phyloP scores from a whole-genome alignment of 2,888 invertebrate species.

The Rhynchonema sp. region DNA sequence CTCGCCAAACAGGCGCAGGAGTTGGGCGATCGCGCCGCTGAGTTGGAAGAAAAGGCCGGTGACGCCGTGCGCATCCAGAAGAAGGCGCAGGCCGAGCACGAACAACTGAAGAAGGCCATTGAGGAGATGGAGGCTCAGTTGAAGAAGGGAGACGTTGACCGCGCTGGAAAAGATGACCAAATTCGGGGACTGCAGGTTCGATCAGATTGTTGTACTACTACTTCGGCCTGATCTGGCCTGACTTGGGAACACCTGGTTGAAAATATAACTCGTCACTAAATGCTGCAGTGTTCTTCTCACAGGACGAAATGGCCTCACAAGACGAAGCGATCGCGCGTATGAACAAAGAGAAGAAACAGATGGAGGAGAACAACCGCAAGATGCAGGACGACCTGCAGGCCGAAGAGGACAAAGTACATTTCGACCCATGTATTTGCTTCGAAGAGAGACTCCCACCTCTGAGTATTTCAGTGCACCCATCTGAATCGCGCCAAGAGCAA shows the following conservation, averaged over 20 bases:
- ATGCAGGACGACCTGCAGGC: slow-evolving; percentile 40
- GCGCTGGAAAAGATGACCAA: slow-evolving; percentile 11
- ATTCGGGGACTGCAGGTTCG: slow-evolving; percentile 11
- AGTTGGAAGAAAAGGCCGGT: slow-evolving; percentile 12
- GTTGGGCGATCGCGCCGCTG: slow-evolving; percentile 35
- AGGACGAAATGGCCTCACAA: slow-evolving; percentile 90
- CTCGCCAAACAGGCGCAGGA: neutral
- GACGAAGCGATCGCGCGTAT: slow-evolving; percentile 96
- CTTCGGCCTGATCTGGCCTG: no score
- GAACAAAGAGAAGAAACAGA: slow-evolving; percentile 92
- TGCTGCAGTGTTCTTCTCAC: no score
- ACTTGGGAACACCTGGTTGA: no score
- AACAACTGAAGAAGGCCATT: slow-evolving; percentile 41
- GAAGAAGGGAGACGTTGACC: slow-evolving; percentile 26
- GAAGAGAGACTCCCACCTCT: no score
- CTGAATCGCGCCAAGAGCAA: slow-evolving; percentile 31
- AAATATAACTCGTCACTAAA: no score
- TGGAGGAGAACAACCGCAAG: slow-evolving; percentile 47
- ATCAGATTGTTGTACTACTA: no score
- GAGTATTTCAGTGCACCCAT: neutral
- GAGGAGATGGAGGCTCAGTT: slow-evolving; percentile 15
- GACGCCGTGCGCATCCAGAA: neutral
- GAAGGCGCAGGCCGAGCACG: slow-evolving; percentile 58
- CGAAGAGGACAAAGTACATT: slow-evolving; percentile 85
- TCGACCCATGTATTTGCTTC: neutral